A percentile compares a stretch with the other conserved stretches of the same genome.
phyloP scores from a whole-genome alignment of 2,797 vertebrate genomes.

The Manis crassicaudata region DNA sequence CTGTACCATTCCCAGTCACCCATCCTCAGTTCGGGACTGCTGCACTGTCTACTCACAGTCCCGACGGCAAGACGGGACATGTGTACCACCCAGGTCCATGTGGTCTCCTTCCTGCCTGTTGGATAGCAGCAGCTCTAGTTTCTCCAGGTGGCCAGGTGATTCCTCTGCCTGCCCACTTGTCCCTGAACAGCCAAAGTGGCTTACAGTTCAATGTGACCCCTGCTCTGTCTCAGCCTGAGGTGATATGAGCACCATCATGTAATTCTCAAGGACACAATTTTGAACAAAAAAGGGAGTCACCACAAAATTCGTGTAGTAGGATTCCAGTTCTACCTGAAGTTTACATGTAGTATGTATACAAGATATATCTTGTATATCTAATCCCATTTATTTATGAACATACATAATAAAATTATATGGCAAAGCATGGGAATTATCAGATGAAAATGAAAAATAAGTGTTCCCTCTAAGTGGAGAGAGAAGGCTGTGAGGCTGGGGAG shows the following conservation, averaged over 20 bases:
- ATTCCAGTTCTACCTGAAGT: neutral
- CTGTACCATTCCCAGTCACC: neutral
- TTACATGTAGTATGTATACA: neutral
- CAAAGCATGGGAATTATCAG: neutral
- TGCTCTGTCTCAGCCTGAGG: neutral
- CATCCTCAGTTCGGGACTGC: neutral
- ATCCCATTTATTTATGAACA: neutral
- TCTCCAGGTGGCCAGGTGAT: fast-evolving
- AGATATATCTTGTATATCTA: neutral
- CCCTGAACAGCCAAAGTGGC: too few species aligned
- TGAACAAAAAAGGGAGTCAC: neutral
- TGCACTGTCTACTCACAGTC: too few species aligned
- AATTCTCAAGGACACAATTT: neutral
- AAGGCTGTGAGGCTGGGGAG: neutral
- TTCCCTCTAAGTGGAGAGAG: neutral
- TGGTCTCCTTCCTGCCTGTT: neutral
- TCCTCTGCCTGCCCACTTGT: neutral
- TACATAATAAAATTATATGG: neutral
- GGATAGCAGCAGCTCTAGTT: fast-evolving
- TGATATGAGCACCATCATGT: neutral
- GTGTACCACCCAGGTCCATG: neutral
- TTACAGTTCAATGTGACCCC: neutral
- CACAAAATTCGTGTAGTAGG: neutral
- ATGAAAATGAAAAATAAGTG: neutral
- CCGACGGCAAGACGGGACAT: neutral